Conservation (phyloP, 2,888 invertebrate species). For the Eurytoma adleriae region DNA sequence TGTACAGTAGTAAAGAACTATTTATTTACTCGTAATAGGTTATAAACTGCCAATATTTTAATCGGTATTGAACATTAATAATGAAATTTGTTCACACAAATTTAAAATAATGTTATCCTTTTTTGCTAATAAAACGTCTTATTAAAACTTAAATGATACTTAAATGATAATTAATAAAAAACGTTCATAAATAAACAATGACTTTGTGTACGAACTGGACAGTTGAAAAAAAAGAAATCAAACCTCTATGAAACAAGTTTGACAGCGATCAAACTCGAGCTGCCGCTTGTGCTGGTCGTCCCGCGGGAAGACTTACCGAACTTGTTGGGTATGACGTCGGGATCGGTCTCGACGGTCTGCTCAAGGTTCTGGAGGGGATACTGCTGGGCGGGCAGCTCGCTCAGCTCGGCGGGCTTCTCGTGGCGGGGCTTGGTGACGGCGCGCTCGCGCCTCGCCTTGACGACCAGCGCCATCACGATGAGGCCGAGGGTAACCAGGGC, state of each 20-base stretch:
- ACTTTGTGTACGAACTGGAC: no score
- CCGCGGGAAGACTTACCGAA: conserved; percentile 78
- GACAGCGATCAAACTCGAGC: not conserved
- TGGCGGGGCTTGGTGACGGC: conserved; percentile 57
- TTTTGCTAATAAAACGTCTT: no score
- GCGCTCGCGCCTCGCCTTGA: conserved; percentile 76
- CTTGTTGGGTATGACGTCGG: conserved; percentile 86
- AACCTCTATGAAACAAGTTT: not conserved
- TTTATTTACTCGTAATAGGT: no score
- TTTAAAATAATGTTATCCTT: no score
- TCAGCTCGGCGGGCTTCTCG: conserved; percentile 71
- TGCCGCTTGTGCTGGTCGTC: not conserved
- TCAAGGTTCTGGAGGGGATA: conserved; percentile 69
- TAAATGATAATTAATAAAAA: no score
- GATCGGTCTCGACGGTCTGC: conserved; percentile 81
- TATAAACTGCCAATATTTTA: no score
- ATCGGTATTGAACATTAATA: no score
- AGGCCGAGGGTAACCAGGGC: conserved; percentile 78
- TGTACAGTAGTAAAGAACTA: no score
- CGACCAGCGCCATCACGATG: conserved; percentile 77
- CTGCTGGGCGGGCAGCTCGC: conserved; percentile 71
- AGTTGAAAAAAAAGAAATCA: no score
- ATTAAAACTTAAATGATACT: no score
- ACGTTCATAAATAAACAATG: not conserved
- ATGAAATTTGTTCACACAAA: no score